phyloP scores from a whole-genome alignment of 2,113 vertebrate species.

The Pseudonaja textilis region DNA sequence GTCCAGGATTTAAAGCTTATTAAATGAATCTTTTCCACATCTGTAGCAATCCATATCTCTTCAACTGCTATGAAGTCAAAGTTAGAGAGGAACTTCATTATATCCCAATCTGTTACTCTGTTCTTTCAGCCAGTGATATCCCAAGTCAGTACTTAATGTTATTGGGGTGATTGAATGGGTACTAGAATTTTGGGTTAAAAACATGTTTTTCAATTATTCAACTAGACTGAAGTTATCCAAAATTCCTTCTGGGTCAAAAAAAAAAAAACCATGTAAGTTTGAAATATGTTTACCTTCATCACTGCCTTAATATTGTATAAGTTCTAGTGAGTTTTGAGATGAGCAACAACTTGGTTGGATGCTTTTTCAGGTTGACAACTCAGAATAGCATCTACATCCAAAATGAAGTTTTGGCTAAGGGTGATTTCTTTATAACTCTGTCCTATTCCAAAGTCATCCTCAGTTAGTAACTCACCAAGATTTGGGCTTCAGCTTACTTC shows the following conservation, averaged over 20 bases:
- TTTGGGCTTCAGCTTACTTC: neutral
- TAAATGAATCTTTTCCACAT: neutral
- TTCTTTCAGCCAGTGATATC: neutral
- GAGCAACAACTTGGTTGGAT: neutral
- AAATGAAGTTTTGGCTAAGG: neutral
- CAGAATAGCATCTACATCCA: neutral
- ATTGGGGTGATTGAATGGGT: neutral
- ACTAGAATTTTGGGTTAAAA: neutral
- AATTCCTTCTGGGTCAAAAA: neutral
- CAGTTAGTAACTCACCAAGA: neutral
- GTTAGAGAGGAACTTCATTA: neutral
- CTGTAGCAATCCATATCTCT: neutral
- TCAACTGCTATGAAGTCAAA: neutral
- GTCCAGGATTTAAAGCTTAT: neutral
- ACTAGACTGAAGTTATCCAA: neutral
- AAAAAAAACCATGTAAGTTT: accelerated
- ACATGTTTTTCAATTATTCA: neutral
- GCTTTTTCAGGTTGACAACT: neutral
- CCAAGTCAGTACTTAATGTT: neutral
- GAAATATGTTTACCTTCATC: neutral
- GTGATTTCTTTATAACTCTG: neutral
- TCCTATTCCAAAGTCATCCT: neutral
- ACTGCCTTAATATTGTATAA: neutral
- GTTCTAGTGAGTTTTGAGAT: neutral
- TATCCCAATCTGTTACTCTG: neutral